phyloP scores from a whole-genome alignment of 2,888 invertebrate genomes.

The Lepeophtheirus nordmannii region DNA sequence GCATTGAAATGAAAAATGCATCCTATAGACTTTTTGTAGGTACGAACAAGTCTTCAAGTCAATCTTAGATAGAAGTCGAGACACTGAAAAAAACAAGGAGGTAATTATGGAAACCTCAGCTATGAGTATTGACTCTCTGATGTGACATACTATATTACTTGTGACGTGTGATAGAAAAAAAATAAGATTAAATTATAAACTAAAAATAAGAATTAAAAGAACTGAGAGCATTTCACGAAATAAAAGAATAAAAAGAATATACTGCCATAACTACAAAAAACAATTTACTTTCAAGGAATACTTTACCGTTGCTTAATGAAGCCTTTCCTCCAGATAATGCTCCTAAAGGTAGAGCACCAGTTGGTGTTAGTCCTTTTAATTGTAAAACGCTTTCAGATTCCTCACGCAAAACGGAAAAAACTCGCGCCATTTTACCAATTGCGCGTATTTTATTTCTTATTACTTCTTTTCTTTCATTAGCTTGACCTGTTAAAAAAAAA shows the following conservation, averaged over 20 bases:
- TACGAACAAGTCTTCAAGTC: too few relatives aligned
- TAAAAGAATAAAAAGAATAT: neutral
- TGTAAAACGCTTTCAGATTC: slow-evolving; percentile 98
- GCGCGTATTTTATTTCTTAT: slow-evolving; percentile 98
- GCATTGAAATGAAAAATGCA: too few relatives aligned
- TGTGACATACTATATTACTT: too few relatives aligned
- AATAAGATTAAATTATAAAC: too few relatives aligned
- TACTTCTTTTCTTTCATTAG: slow-evolving; percentile 92
- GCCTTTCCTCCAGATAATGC: slow-evolving; percentile 93
- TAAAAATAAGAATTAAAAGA: too few relatives aligned
- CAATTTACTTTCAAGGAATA: slow-evolving; percentile 15
- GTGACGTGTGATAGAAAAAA: too few relatives aligned
- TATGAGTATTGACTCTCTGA: too few relatives aligned
- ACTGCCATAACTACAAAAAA: neutral
- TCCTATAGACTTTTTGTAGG: too few relatives aligned
- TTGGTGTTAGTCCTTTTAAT: slow-evolving; percentile 95
- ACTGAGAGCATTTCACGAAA: neutral
- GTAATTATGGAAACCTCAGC: too few relatives aligned
- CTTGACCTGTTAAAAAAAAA: slow-evolving; percentile 40
- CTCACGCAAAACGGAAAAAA: slow-evolving; percentile 97
- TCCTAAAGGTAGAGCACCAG: slow-evolving; percentile 89
- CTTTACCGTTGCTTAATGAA: slow-evolving; percentile 76
- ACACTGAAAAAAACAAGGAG: too few relatives aligned
- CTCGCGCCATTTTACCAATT: slow-evolving; percentile 99
- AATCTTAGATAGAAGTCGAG: too few relatives aligned